Evolutionary conservation across 2,888 invertebrate species (phyloP), one percentile per base, ranked within the genome.

Genomic region (Orthosia incerta): DNA sequence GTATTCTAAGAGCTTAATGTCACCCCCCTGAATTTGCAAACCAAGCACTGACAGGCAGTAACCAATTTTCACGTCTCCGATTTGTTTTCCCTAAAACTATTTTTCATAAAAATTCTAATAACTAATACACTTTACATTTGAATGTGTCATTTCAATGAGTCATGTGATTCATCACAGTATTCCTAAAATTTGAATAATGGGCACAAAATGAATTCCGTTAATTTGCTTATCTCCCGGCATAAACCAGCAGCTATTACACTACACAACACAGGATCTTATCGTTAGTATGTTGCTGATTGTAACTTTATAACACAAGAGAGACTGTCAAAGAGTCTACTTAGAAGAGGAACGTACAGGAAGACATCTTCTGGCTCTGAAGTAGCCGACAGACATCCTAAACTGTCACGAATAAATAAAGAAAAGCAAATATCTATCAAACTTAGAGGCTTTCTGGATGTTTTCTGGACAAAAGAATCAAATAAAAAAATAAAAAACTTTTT

Each of bases 101-200:
- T 16, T 12, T 0, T n/a, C 4, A 15, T 26, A 26, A 48, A 7
- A 7, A 45, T 9, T n/a, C n/a, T n/a, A n/a, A n/a, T n/a, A n/a
- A n/a, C n/a, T n/a, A n/a, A n/a, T n/a, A n/a, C n/a, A n/a, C n/a
- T n/a, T n/a, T n/a, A n/a, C n/a, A n/a, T n/a, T n/a, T n/a, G n/a
- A n/a, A n/a, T n/a, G n/a, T n/a, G n/a, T n/a, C n/a, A n/a, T n/a
- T n/a, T n/a, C n/a, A n/a, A n/a, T n/a, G n/a, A n/a, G n/a, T n/a
- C n/a, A n/a, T n/a, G 20, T 84, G 79, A 82, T 51, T 82, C 84
- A 76, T 69, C 9, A 18, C 26, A 56, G 16, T 66, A 55, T 81
- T 83, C 79, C 60, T 69, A 82, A 79, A 82, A 79, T 5, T 26
- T 13, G 46, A 60, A 75, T 66, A 81, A 84, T 75, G 67, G 59